Conservation (phyloP, 2,888 invertebrate species). For the Merodon equestris region DNA sequence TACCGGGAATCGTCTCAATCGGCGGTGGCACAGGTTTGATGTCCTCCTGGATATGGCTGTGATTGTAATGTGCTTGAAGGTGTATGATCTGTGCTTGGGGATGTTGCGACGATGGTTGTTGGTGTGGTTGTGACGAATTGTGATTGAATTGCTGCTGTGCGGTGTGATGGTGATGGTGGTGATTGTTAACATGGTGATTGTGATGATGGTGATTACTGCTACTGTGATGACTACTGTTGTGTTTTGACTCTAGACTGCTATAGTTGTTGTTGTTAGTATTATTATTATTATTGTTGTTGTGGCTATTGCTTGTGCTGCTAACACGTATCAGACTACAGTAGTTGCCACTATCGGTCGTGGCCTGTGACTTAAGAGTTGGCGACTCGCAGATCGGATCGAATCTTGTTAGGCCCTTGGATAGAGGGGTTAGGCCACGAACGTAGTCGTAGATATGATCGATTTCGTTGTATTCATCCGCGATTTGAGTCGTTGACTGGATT, state of each 20-base stretch:
- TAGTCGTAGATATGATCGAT: conserved; percentile 98
- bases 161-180: conserved; percentile 76
- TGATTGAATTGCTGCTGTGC: conserved; percentile 73
- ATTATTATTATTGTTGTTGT: conserved; percentile 69
- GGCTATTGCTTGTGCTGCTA: conserved; percentile 72
- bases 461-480: conserved; percentile 94
- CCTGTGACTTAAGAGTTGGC: conserved; percentile 78
- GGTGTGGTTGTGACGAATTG: conserved; percentile 64
- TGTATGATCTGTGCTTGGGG: conserved; percentile 69
- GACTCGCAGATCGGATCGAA: conserved; percentile 80
- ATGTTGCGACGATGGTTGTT: conserved; percentile 79
- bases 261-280: conserved; percentile 76
- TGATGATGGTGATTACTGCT: conserved; percentile 80
- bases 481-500: conserved; percentile 79
- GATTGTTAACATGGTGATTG: conserved; percentile 73
- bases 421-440: conserved; percentile 93
- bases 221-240: conserved; percentile 75
- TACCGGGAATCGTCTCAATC: conserved; percentile 93
- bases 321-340: conserved; percentile 78
- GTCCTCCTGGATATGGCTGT: conserved; percentile 82
- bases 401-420: conserved; percentile 85
- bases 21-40: conserved; percentile 93
- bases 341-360: conserved; percentile 77
- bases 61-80: conserved; percentile 76
- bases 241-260: conserved; percentile 78